A percentile compares a stretch with the other conserved stretches of the same genome.
Conservation (phyloP, 2,888 invertebrate genomes). For the Endomychus coccineus region DNA sequence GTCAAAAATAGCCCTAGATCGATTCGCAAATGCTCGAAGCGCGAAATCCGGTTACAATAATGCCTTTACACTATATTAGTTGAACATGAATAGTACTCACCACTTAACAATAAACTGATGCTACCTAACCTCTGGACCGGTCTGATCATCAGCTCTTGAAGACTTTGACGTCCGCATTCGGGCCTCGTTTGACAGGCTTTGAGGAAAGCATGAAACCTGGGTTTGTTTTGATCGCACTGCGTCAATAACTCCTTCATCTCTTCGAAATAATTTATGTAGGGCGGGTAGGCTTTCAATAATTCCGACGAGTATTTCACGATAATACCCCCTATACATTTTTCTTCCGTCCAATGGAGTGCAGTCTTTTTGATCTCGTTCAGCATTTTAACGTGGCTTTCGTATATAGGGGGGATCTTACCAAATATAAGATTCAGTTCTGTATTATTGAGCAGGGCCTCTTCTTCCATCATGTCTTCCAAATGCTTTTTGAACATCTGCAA, state of each 20-base stretch:
- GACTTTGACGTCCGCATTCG: conserved; percentile 91
- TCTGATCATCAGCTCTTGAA: conserved; percentile 93
- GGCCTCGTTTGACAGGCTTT: conserved; percentile 91
- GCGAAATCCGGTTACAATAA: too few relatives aligned
- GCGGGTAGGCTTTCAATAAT: conserved; percentile 90
- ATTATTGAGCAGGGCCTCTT: conserved; percentile 74
- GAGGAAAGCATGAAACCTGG: conserved; percentile 95
- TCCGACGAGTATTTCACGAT: conserved; percentile 76
- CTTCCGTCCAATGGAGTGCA: conserved; percentile 80
- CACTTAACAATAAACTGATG: conserved; percentile 87
- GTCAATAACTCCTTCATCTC: conserved; percentile 90
- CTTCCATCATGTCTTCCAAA: conserved; percentile 78
- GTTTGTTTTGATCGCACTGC: conserved; percentile 86
- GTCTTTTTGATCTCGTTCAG: conserved; percentile 58
- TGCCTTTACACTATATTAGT: too few relatives aligned
- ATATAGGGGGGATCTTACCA: conserved; percentile 90
- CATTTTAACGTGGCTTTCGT: conserved; percentile 83
- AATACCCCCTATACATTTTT: conserved; percentile 64
- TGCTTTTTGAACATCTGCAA: conserved; percentile 87
- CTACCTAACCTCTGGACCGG: conserved; percentile 97
- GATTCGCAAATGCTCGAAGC: too few relatives aligned
- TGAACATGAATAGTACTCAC: too few relatives aligned
- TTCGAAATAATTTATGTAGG: conserved; percentile 97
- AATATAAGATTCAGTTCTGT: conserved; percentile 93
- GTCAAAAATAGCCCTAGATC: too few relatives aligned